Evolutionary conservation across 2,113 vertebrate species (phyloP), one percentile per base, ranked within the genome.

Genomic region (Piprites chloris): DNA sequence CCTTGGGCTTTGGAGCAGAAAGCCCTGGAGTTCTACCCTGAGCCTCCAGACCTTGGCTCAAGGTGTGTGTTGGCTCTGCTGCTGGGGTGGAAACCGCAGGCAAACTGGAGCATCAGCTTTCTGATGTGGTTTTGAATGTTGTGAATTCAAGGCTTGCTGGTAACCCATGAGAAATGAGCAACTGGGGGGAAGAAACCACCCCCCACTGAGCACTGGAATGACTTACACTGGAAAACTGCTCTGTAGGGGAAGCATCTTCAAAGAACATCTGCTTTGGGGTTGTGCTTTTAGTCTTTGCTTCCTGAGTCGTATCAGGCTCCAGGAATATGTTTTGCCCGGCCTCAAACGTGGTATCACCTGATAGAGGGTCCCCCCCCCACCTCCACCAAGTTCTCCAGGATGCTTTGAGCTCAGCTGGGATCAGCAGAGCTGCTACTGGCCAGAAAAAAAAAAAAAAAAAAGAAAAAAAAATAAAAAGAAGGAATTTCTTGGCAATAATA

Each of bases 381-480:
- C 37, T 62, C 26, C 37, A 39, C 5, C 21, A 61, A 37, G 2
- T 18, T 62, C 62, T 37, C 12, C 56, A 44, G 27, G 37, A 17
- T 39, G 41, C 15, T 52, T 4, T 69, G 26, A 66, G 41, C 21
- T 75, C 72, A 27, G 3, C 61, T 68, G 23, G 59, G 32, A 11
- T 68, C 35, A 12, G 4, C 42, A 15, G 4, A 41, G 59, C 15
- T 49, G 14, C 8, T 27, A 5, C 5, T 47, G 62, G 4, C 23
- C 33, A 52, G 21, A 3, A 63, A 71, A 69, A 44, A 3, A 52
- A 0, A 23, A 44, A 47, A 42, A 3, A 52, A 0, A 23, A 44
- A 47, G 37, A 3, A 52, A 0, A 41, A 49, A 44, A 4, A 49
- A 0, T 24, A 12, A 78, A 82, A 59, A 56, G 22, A 83, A 72